phyloP scores from a whole-genome alignment of 1,140 invertebrate genomes.

The Venustaconcha ellipsiformis region DNA sequence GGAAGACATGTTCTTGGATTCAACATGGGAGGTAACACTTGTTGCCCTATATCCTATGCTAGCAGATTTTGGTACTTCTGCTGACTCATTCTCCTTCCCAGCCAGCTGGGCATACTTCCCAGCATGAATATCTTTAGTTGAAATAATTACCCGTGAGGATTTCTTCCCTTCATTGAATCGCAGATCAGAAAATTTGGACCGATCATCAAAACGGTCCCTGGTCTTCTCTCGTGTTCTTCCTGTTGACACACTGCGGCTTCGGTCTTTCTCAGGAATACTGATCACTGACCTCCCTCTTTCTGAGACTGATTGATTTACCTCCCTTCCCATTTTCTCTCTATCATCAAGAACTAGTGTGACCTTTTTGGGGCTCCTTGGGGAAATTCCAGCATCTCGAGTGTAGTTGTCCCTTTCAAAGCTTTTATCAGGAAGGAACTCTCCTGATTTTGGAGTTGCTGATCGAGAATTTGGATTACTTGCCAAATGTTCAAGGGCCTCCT shows the following conservation, averaged over 20 bases:
- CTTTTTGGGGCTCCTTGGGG: constrained; percentile 25
- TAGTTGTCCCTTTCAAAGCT: constrained; percentile 6
- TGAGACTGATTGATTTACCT: constrained; percentile 11
- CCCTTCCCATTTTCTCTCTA: not conserved
- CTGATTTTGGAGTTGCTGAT: constrained; percentile 30
- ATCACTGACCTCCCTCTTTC: constrained; percentile 25
- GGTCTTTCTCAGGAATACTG: not conserved
- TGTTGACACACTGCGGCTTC: constrained; percentile 5
- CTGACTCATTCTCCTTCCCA: not conserved
- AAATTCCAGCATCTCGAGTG: constrained; percentile 27
- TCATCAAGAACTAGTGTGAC: not conserved
- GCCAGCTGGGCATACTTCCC: not conserved
- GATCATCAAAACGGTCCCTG: constrained; percentile 11
- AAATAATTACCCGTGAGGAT: constrained; percentile 15
- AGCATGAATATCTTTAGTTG: constrained; percentile 28
- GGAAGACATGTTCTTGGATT: constrained; percentile 3
- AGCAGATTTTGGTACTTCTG: not conserved
- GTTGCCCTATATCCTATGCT: not conserved
- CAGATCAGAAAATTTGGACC: constrained; percentile 13
- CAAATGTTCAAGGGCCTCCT: constrained; percentile 31
- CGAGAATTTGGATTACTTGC: constrained; percentile 29
- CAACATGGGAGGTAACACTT: constrained; percentile 9
- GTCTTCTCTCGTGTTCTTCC: constrained; percentile 15
- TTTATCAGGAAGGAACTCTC: constrained; percentile 21
- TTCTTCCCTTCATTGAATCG: constrained; percentile 17